phyloP scores from a whole-genome alignment of 2,888 invertebrate genomes.

The Rhingia campestris region DNA sequence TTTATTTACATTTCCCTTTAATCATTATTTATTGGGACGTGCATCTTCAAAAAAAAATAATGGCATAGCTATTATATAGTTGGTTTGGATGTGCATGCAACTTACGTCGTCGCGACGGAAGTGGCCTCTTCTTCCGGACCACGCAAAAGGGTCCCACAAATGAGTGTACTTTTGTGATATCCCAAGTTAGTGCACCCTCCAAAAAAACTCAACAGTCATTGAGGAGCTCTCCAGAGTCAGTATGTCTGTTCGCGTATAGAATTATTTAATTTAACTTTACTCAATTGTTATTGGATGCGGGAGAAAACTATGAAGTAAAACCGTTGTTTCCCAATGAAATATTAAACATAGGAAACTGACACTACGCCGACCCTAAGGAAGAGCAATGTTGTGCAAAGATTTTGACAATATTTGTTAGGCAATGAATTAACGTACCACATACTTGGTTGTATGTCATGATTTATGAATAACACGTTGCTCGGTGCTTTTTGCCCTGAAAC shows the following conservation, averaged over 20 bases:
- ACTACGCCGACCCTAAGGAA: not conserved
- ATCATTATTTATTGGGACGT: too few species aligned
- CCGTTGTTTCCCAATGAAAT: not conserved
- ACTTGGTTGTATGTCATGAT: not conserved
- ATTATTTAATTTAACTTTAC: conserved; percentile 66
- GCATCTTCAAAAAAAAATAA: too few species aligned
- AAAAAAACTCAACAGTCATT: not conserved
- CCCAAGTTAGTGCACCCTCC: conserved; percentile 7
- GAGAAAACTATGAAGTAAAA: conserved; percentile 2
- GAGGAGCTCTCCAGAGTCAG: conserved; percentile 4
- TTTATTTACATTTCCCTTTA: too few species aligned
- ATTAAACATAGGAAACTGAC: too few species aligned
- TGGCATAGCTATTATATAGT: too few species aligned
- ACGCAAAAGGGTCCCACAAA: conserved; percentile 44
- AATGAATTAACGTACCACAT: not conserved
- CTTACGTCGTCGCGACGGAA: conserved; percentile 43
- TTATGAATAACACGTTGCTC: not conserved
- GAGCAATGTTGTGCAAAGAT: not conserved
- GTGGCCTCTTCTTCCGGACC: conserved; percentile 61
- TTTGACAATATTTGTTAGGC: not conserved
- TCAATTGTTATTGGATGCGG: conserved; percentile 17
- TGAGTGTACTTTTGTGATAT: not conserved
- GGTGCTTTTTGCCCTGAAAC: not conserved
- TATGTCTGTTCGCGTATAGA: conserved; percentile 44
- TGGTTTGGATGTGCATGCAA: conserved; percentile 15